Evolutionary conservation across 2,113 vertebrate genomes (phyloP).

Genomic region (Chaetops frenatus): DNA sequence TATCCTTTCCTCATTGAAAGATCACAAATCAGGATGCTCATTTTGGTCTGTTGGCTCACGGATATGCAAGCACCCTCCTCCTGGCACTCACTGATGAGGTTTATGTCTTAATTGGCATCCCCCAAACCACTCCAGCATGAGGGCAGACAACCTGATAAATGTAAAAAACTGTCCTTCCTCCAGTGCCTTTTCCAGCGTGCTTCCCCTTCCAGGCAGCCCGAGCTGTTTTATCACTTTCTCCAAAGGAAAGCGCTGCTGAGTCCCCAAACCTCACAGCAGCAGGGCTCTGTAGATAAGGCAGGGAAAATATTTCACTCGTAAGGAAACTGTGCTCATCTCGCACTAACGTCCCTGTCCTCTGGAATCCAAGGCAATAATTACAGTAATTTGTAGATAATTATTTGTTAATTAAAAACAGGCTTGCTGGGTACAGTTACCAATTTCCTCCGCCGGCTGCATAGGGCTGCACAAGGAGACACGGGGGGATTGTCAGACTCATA

Average conservation of each 20-base stretch:
- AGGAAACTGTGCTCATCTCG: conserved; percentile 7
- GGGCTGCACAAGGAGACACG: conserved; percentile 24
- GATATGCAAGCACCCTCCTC: not conserved
- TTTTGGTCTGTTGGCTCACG: not conserved
- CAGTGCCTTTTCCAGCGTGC: not conserved
- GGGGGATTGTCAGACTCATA: not conserved
- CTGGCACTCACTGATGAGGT: not conserved
- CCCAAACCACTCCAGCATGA: not conserved
- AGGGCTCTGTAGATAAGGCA: conserved; percentile 50
- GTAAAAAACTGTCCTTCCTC: not conserved
- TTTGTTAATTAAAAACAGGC: conserved; percentile 67
- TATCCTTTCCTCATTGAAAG: not conserved
- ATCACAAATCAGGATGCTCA: accelerated
- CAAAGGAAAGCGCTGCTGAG: not conserved
- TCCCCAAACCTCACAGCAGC: conserved; percentile 46
- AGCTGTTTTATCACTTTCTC: conserved; percentile 29
- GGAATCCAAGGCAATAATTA: conserved; percentile 66
- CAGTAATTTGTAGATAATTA: conserved; percentile 68
- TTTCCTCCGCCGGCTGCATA: conserved; percentile 15
- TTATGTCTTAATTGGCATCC: not conserved
- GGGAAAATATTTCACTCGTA: conserved; percentile 54
- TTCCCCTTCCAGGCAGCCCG: not conserved
- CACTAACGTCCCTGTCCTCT: conserved; percentile 31
- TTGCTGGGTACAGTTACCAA: conserved; percentile 61
- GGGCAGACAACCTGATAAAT: not conserved